Evolutionary conservation across 2,888 invertebrate species (phyloP).

Genomic region (Plagodis dolabraria): DNA sequence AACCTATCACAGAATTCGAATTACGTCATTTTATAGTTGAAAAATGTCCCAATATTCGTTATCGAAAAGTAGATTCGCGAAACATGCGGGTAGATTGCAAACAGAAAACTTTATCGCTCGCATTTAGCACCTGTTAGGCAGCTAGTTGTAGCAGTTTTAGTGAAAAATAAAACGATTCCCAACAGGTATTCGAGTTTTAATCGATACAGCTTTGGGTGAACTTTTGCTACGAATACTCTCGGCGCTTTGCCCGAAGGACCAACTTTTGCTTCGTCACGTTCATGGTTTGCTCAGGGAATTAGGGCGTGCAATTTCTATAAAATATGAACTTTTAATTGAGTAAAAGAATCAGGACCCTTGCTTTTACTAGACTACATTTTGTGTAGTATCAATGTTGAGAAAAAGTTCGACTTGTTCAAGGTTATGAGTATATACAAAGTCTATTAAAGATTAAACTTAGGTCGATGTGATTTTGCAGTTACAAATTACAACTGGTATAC

Average conservation of each 20-base stretch:
- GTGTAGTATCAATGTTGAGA: not conserved
- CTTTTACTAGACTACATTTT: not conserved
- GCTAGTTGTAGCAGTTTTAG: constrained; percentile 8
- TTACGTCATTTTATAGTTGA: not conserved
- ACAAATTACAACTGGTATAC: too few relatives aligned
- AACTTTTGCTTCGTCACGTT: constrained; percentile 26
- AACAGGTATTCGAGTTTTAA: constrained; percentile 25
- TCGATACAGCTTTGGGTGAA: constrained; percentile 21
- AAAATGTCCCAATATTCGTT: not conserved
- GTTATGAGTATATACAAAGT: not conserved
- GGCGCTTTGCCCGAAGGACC: constrained; percentile 12
- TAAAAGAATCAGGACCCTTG: constrained; percentile 4
- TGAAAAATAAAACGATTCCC: constrained; percentile 19
- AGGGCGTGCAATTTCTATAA: constrained; percentile 22
- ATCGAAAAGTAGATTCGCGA: constrained; percentile 8
- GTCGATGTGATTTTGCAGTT: too few relatives aligned
- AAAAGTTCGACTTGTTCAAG: not conserved
- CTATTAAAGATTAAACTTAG: too few relatives aligned
- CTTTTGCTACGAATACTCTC: constrained; percentile 21
- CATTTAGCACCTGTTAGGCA: not conserved
- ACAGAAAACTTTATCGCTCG: constrained; percentile 2
- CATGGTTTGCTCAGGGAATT: constrained; percentile 12
- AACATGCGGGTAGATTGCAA: constrained; percentile 18
- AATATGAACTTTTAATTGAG: constrained; percentile 20
- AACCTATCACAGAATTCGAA: constrained; percentile 6